Evolutionary conservation across 2,888 invertebrate genomes (phyloP).

Genomic region (Elmis aenea): DNA sequence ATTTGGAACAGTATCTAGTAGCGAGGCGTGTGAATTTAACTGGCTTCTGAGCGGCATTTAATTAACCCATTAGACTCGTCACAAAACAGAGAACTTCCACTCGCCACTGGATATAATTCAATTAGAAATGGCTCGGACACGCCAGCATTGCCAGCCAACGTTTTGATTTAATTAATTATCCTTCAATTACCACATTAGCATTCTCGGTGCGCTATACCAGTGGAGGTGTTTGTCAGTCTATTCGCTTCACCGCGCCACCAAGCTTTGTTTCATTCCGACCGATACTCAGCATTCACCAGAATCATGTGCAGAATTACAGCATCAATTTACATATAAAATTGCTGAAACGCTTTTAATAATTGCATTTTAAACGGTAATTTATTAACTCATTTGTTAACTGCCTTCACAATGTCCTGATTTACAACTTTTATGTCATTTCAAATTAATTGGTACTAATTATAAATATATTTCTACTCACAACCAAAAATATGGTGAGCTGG

Average conservation of each 20-base stretch:
- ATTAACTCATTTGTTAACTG: too few relatives aligned
- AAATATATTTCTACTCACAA: too few relatives aligned
- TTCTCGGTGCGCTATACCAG: constrained; percentile 27
- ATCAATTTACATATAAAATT: too few relatives aligned
- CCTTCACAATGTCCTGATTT: too few relatives aligned
- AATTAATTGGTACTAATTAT: too few relatives aligned
- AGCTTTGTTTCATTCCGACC: too few relatives aligned
- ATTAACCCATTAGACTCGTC: constrained; percentile 29
- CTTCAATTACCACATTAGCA: constrained; percentile 40
- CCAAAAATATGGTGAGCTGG: too few relatives aligned
- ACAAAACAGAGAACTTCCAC: constrained; percentile 27
- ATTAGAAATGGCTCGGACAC: constrained; percentile 34
- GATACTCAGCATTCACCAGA: too few relatives aligned
- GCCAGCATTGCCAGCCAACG: constrained; percentile 31
- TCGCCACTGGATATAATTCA: constrained; percentile 33
- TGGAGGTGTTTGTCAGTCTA: constrained; percentile 21
- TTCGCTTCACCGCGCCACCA: constrained; percentile 8
- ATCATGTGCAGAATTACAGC: too few relatives aligned
- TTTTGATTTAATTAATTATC: constrained; percentile 41
- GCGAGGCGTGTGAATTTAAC: constrained; percentile 19
- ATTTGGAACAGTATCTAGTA: background rate
- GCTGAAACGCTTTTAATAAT: too few relatives aligned
- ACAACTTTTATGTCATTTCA: too few relatives aligned
- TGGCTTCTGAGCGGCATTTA: constrained; percentile 23
- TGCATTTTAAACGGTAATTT: too few relatives aligned